These are phyloP conservation scores for Cheilosia vernalis DNA, from an alignment of 2,888 invertebrate genomes.

Conservation along the genomic window DNA sequence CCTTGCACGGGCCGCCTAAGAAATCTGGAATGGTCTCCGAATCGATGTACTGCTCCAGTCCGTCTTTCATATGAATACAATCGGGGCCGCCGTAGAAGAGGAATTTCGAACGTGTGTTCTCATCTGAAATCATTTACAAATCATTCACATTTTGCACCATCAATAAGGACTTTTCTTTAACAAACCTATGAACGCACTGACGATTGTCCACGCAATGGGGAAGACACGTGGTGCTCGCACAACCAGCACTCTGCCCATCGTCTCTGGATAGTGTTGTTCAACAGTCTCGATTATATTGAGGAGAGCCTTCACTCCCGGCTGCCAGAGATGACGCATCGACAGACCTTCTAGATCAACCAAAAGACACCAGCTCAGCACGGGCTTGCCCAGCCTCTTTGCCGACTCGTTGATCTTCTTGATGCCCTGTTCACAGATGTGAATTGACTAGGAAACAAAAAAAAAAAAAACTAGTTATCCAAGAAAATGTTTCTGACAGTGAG, in stretches of 20 bases:
- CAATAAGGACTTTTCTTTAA: not conserved
- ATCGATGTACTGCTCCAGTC: slow-evolving; percentile 93
- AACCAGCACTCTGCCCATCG: slow-evolving; percentile 95
- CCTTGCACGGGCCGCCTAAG: slow-evolving; percentile 94
- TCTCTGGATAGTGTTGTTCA: slow-evolving; percentile 97
- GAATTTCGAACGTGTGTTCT: slow-evolving; percentile 95
- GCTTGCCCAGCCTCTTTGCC: slow-evolving; percentile 90
- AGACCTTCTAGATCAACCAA: slow-evolving; percentile 96
- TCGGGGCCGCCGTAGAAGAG: slow-evolving; percentile 95
- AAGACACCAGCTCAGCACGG: slow-evolving; percentile 94
- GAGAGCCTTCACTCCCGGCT: slow-evolving; percentile 93
- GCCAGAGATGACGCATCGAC: slow-evolving; percentile 97
- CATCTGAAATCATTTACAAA: slow-evolving; percentile 86
- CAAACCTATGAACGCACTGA: slow-evolving; percentile 95
- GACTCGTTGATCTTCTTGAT: slow-evolving; percentile 93
- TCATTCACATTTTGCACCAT: too few relatives aligned
- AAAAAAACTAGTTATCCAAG: not conserved
- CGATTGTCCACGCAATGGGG: slow-evolving; percentile 97
- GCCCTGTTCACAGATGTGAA: slow-evolving; percentile 96
- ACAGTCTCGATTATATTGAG: slow-evolving; percentile 90
- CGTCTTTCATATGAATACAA: slow-evolving; percentile 90
- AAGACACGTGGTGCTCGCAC: slow-evolving; percentile 96
- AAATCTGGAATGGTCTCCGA: slow-evolving; percentile 95
- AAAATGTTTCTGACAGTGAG: not conserved
- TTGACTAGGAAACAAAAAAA: slow-evolving; percentile 85